phyloP scores from a whole-genome alignment of 2,797 vertebrate species.

The Sebastes wilsoni region DNA sequence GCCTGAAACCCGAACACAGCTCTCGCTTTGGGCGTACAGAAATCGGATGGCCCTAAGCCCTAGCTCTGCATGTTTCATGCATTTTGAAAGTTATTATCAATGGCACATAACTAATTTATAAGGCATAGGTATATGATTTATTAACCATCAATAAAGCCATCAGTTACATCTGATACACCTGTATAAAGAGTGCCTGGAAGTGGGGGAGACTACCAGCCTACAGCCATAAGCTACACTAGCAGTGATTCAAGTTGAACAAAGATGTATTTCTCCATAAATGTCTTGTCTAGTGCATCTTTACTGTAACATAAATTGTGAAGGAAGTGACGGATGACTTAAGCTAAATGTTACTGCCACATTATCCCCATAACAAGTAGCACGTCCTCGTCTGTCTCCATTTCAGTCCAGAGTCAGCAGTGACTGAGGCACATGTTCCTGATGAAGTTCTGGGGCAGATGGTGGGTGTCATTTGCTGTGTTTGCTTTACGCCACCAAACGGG shows the following conservation, averaged over 20 bases:
- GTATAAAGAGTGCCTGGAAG: background rate
- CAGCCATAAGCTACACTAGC: background rate
- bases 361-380: background rate
- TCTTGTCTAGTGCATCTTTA: background rate
- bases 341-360: background rate
- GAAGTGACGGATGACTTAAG: background rate
- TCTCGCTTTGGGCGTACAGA: too few relatives aligned
- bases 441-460: conserved; percentile 87
- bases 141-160: background rate
- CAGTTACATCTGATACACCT: background rate
- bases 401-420: conserved; percentile 11
- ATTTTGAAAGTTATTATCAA: background rate
- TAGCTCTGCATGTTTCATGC: background rate
- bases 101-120: background rate
- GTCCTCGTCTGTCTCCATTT: conserved; percentile 23
- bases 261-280: background rate
- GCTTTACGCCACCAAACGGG: conserved; percentile 83
- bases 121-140: background rate
- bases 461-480: conserved; percentile 80
- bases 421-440: conserved; percentile 61
- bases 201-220: background rate
- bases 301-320: background rate
- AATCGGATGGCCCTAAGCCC: too few relatives aligned
- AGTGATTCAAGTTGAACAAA: background rate
- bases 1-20: too few relatives aligned